Base-by-base conservation (phyloP, 2,888 invertebrate species). In the Choristoneura rosaceana region DNA sequence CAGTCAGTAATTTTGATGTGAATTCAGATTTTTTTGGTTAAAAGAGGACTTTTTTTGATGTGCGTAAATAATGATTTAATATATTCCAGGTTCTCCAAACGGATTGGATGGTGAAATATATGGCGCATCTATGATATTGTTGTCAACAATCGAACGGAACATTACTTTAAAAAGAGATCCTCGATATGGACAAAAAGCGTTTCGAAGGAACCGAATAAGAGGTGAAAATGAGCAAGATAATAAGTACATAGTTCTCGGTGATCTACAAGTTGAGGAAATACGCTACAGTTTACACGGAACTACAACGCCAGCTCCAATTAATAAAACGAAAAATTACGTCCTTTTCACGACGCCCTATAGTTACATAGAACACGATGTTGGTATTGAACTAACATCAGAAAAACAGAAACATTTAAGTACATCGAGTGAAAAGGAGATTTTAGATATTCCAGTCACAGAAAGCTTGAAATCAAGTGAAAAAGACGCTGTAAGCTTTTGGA, bases 41-140 rank as follows among this genome's bases (percentile, higher is more conserved):
- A n/a, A n/a, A n/a, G n/a, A n/a, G n/a, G n/a, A n/a, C n/a, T n/a
- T n/a, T n/a, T n/a, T n/a, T n/a, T n/a, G n/a, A n/a, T n/a, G n/a
- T n/a, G n/a, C 33, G 67, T 41, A 17, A 38, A 38, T 50, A 25
- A 67, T 10, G 0, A 25, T 10, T 41, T 50, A 63, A 47, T 50
- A 64, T 3, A 34, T 64, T 86, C 60, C 79, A 94, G 94, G 96
- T 55, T 84, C 93, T 47, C 95, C 95, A 74, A 96, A 95, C 74
- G 96, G 96, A 9, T 94, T 96, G 74, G 96, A 96, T 86, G 96
- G 96, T 4, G 95, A 96, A 83, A 92, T 96, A 76, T 95, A 95
- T 80, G 96, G 96, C 10, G 96, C 95, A 78, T 96, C 96, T 80
- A 94, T 96, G 86, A 92, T 96, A 47, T 82, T 96, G 58, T 85